phyloP scores from a whole-genome alignment of 2,113 vertebrate species.

The Tetraodon nigroviridis region DNA sequence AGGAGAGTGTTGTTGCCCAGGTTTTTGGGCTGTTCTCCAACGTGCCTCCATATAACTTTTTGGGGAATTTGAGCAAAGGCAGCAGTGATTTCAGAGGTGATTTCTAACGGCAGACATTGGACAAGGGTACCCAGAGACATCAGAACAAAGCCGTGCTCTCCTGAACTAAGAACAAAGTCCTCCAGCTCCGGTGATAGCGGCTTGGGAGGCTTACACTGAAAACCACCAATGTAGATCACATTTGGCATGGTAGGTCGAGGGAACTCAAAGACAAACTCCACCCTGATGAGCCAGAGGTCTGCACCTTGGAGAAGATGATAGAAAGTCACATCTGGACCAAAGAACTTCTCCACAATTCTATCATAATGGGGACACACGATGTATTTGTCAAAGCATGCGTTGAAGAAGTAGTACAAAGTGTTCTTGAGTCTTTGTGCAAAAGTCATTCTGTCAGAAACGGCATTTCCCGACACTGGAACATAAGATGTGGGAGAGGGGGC shows the following conservation, averaged over 20 bases:
- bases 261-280: constrained; percentile 73
- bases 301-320: constrained; percentile 64
- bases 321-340: constrained; percentile 62
- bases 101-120: constrained; percentile 58
- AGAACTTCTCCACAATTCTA: constrained; percentile 55
- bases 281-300: no score
- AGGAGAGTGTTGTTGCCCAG: constrained; percentile 72
- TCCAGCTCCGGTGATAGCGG: constrained; percentile 67
- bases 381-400: constrained; percentile 39
- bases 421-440: constrained; percentile 63
- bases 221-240: constrained; percentile 71
- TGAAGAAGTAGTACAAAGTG: constrained; percentile 38
- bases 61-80: constrained; percentile 73
- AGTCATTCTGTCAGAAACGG: constrained; percentile 55
- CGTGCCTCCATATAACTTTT: constrained; percentile 72
- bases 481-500: constrained; percentile 73
- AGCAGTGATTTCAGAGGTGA: constrained; percentile 64
- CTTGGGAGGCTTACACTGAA: constrained; percentile 69
- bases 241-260: constrained; percentile 73
- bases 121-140: constrained; percentile 74
- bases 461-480: constrained; percentile 58
- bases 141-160: constrained; percentile 69
- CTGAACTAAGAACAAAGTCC: constrained; percentile 72
- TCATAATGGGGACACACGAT: constrained; percentile 55
- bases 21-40: constrained; percentile 50